Conservation (phyloP, 2,113 vertebrate genomes). For the Psittacus erithacus region DNA sequence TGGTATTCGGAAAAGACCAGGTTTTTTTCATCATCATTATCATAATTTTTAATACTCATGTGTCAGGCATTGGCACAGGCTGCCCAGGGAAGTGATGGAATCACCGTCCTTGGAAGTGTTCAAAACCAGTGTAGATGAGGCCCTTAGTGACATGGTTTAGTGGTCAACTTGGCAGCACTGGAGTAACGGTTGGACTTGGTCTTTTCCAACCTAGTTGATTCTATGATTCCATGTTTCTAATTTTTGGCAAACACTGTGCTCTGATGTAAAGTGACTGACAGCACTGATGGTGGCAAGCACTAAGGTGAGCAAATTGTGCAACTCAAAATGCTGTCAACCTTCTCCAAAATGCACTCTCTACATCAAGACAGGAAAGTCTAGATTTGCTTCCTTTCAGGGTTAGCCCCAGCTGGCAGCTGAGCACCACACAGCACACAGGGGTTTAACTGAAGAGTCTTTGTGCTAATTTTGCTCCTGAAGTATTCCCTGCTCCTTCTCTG, state of each 20-base stretch:
- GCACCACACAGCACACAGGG: neutral
- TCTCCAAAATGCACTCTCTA: neutral
- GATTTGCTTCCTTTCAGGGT: neutral
- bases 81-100: neutral
- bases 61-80: neutral
- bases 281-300: neutral
- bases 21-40: neutral
- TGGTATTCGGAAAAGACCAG: neutral
- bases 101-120: neutral
- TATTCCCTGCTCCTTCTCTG: neutral
- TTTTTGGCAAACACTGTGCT: neutral
- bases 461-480: neutral
- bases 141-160: neutral
- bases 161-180: neutral
- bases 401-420: neutral
- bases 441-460: neutral
- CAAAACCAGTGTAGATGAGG: neutral
- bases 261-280: neutral
- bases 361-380: neutral
- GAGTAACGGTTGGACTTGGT: neutral
- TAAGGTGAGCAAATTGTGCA: neutral
- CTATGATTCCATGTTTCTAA: neutral
- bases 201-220: neutral
- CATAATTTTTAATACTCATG: neutral
- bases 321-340: neutral